Evolutionary conservation across 2,113 vertebrate species (phyloP).

Genomic region (Anser brachyrhynchus): DNA sequence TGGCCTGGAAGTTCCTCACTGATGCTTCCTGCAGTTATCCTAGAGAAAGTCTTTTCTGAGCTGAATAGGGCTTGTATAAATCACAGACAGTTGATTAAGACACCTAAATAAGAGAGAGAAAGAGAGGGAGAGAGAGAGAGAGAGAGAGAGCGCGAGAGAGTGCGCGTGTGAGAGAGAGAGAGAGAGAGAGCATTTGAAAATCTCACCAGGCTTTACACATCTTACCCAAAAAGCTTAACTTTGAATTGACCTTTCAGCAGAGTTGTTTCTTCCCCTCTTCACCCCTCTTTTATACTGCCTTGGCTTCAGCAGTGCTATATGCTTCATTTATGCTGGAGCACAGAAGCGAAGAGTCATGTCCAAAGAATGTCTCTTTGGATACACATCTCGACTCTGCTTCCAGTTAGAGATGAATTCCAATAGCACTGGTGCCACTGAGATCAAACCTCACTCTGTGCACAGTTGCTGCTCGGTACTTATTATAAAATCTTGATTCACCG

Average conservation of each 20-base stretch:
- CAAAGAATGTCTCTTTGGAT: background rate
- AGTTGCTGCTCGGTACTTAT: background rate
- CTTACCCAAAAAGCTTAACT: background rate
- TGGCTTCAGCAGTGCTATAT: background rate
- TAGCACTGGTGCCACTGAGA: background rate
- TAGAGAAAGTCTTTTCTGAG: background rate
- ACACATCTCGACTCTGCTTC: background rate
- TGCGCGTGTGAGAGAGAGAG: background rate
- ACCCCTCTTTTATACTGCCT: background rate
- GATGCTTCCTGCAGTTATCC: constrained; percentile 1
- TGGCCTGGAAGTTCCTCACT: background rate
- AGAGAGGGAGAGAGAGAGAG: background rate
- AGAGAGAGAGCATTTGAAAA: background rate
- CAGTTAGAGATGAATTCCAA: background rate
- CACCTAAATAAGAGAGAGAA: background rate
- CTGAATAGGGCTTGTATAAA: background rate
- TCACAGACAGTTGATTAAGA: background rate
- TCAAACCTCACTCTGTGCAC: background rate
- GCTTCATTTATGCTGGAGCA: background rate
- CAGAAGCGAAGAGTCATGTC: background rate
- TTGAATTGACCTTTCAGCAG: background rate
- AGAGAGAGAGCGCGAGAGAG: too few relatives aligned
- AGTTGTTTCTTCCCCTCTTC: background rate
- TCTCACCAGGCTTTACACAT: background rate
- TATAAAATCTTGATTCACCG: background rate